Evolutionary conservation across 2,797 vertebrate species (phyloP).

Genomic region (Lutra lutra): DNA sequence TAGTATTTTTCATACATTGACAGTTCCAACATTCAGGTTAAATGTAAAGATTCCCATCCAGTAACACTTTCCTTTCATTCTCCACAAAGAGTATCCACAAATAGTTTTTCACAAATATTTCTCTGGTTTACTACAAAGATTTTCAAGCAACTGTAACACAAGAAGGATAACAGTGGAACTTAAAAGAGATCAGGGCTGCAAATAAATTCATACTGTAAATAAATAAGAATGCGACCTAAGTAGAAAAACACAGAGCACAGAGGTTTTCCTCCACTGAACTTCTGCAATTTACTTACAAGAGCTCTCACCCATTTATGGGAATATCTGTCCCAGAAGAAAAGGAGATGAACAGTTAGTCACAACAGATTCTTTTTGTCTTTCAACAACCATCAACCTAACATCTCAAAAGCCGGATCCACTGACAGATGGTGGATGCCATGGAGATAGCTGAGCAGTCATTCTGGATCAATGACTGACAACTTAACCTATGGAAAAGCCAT

Average conservation of each 20-base stretch:
- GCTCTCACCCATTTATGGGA: background rate
- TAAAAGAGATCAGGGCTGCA: background rate
- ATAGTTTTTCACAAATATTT: background rate
- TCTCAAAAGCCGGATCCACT: background rate
- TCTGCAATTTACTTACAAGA: background rate
- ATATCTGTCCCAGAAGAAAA: background rate
- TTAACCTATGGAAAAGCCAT: background rate
- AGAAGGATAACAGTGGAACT: background rate
- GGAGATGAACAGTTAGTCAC: background rate
- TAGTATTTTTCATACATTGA: background rate
- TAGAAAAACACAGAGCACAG: background rate
- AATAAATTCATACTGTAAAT: background rate
- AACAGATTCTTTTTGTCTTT: background rate
- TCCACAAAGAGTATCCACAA: background rate
- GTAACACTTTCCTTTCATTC: background rate
- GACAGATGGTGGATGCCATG: background rate
- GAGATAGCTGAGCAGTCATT: background rate
- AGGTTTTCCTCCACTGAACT: background rate
- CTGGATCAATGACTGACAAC: background rate
- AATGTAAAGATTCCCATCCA: background rate
- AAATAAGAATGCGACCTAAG: conserved; percentile 13
- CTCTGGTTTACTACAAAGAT: background rate
- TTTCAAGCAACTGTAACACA: conserved; percentile 34
- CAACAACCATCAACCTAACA: background rate
- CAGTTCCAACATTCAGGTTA: background rate